Evolutionary conservation across 1,140 invertebrate species (phyloP).

Genomic region (Saccostrea echinata): DNA sequence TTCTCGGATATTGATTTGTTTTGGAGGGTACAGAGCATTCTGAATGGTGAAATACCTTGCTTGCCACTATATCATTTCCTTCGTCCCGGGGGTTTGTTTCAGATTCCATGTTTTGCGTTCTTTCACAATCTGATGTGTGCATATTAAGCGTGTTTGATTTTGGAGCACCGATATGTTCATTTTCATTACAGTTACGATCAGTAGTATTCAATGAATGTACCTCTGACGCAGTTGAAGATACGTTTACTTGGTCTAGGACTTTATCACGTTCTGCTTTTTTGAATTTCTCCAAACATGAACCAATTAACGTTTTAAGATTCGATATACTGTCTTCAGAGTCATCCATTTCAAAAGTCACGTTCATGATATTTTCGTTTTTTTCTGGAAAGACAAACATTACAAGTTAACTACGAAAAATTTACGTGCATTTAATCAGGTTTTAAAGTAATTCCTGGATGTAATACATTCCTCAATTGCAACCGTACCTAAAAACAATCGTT

Average conservation of each 20-base stretch:
- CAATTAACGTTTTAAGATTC: constrained; percentile 50
- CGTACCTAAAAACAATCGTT: constrained; percentile 47
- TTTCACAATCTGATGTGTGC: too few species aligned
- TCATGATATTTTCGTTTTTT: constrained; percentile 27
- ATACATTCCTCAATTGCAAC: background rate
- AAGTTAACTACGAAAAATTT: background rate
- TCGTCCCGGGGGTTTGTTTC: background rate
- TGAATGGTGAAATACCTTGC: too few species aligned
- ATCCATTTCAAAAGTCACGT: constrained; percentile 61
- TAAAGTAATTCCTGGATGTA: too few species aligned
- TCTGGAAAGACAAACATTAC: background rate
- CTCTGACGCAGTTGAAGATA: background rate
- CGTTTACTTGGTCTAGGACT: background rate
- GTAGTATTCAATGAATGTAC: background rate
- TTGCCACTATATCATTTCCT: background rate
- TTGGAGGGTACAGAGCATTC: too few species aligned
- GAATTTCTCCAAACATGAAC: constrained; percentile 49
- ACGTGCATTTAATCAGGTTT: background rate
- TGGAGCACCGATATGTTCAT: background rate
- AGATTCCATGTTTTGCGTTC: too few species aligned
- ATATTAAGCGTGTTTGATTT: too few species aligned
- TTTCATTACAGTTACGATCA: background rate
- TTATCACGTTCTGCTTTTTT: background rate
- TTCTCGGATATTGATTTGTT: background rate
- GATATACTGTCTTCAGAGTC: constrained; percentile 46